A percentile compares a stretch with the other conserved stretches of the same genome.
Conservation (phyloP, 2,888 invertebrate genomes). For the Orthosia gracilis region DNA sequence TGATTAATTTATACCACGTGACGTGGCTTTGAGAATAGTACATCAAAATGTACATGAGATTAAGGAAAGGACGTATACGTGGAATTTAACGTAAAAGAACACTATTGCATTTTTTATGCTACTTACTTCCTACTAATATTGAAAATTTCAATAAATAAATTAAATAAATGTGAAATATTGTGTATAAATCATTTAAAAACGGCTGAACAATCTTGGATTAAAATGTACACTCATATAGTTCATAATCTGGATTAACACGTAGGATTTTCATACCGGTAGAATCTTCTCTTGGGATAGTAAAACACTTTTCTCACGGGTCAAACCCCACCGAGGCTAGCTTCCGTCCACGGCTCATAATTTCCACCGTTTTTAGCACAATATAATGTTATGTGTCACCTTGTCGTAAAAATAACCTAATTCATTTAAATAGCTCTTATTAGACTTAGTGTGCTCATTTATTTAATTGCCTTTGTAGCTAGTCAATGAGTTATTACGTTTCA, state of each 20-base stretch:
- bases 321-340: no score
- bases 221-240: no score
- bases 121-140: no score
- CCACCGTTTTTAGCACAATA: neutral
- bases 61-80: neutral
- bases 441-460: neutral
- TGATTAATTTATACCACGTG: constrained; percentile 32
- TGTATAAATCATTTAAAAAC: no score
- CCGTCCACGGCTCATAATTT: no score
- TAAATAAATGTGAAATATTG: no score
- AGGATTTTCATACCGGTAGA: no score
- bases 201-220: no score
- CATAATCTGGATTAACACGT: no score
- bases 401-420: neutral
- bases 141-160: no score
- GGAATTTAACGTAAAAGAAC: neutral
- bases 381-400: neutral
- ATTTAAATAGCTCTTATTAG: neutral
- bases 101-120: neutral
- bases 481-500: neutral
- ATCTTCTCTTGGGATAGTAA: no score
- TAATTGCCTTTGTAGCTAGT: neutral
- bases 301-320: no score
- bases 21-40: neutral
- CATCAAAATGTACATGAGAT: neutral